These are phyloP conservation scores for Dasyprocta punctata DNA, from an alignment of 2,113 vertebrate genomes.

Conservation along the genomic window DNA sequence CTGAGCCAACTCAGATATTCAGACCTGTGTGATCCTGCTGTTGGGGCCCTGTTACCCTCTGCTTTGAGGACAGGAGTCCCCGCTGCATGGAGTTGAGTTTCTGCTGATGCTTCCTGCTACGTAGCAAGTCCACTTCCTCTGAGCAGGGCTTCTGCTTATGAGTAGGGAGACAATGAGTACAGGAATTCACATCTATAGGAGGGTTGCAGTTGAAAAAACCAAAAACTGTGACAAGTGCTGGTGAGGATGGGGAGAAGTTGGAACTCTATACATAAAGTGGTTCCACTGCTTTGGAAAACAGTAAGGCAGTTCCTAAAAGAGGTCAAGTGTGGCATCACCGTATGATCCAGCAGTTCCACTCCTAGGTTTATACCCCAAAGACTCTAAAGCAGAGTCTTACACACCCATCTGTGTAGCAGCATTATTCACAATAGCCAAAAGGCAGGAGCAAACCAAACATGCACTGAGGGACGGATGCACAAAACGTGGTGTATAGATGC, in stretches of 20 bases:
- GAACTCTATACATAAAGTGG: not conserved
- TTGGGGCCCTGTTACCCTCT: not conserved
- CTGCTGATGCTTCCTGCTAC: not conserved
- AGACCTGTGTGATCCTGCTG: not conserved
- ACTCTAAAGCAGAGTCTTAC: not conserved
- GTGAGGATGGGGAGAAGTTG: not conserved
- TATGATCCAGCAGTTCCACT: not conserved
- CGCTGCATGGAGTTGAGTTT: not conserved
- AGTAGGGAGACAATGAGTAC: not conserved
- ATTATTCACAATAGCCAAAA: not conserved
- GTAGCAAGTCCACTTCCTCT: not conserved
- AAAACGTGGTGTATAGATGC: too few relatives aligned
- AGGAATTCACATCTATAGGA: not conserved
- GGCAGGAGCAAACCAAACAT: not conserved
- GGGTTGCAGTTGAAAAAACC: not conserved
- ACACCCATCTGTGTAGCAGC: not conserved
- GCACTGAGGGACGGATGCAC: not conserved
- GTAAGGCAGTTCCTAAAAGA: not conserved
- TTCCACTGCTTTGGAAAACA: not conserved
- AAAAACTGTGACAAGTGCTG: not conserved
- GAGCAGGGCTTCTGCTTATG: not conserved
- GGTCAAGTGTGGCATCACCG: not conserved
- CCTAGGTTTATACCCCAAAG: not conserved
- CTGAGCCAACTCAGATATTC: not conserved
- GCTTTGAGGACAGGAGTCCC: not conserved